phyloP scores from a whole-genome alignment of 1,140 invertebrate species.

The Achroia grisella region DNA sequence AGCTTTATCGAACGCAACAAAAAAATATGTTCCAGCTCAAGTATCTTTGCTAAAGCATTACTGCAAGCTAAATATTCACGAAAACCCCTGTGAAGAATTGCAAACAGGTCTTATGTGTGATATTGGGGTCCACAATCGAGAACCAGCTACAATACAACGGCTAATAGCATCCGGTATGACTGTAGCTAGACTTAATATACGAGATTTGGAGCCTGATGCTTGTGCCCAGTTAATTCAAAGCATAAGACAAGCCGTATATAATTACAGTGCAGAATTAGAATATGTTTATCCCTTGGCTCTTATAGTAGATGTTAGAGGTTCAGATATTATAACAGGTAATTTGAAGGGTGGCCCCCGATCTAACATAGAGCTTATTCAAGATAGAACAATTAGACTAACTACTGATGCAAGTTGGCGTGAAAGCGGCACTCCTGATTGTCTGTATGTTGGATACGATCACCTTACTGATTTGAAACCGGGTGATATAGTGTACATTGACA shows the following conservation, averaged over 20 bases:
- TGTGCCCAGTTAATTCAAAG: constrained; percentile 60
- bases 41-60: constrained; percentile 49
- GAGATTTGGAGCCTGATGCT: constrained; percentile 59
- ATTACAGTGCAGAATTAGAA: constrained; percentile 62
- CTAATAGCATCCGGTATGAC: constrained; percentile 64
- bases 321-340: constrained; percentile 62
- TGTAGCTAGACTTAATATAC: constrained; percentile 51
- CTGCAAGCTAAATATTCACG: constrained; percentile 47
- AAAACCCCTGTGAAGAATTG: constrained; percentile 55
- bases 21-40: constrained; percentile 23
- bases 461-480: constrained; percentile 45
- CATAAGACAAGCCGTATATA: constrained; percentile 61
- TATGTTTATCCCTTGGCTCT: constrained; percentile 64
- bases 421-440: constrained; percentile 53
- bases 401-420: constrained; percentile 55
- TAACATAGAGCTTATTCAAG: constrained; percentile 39
- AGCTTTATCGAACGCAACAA: constrained; percentile 30
- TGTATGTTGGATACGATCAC: constrained; percentile 57
- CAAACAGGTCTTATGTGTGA: constrained; percentile 65
- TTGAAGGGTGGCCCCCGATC: constrained; percentile 49
- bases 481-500: constrained; percentile 53
- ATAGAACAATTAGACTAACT: constrained; percentile 43
- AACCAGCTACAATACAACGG: constrained; percentile 50
- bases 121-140: constrained; percentile 49
- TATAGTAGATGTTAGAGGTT: constrained; percentile 60